Evolutionary conservation across 2,113 vertebrate genomes (phyloP), one percentile per base, ranked within the genome.

Genomic region (Plectropomus leopardus): DNA sequence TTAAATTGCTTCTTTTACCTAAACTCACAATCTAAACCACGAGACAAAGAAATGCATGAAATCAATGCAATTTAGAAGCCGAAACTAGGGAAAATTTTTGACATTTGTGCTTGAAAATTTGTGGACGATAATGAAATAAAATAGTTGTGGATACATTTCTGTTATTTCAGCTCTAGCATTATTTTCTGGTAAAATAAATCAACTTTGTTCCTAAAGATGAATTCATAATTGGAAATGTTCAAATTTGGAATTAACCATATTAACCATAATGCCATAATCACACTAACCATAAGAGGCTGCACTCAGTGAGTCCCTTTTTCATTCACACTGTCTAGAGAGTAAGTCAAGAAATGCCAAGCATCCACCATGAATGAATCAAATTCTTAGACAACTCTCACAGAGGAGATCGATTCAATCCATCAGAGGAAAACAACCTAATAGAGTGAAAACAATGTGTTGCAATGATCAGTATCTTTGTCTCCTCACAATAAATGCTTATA

Each of bases 281-380:
- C 1, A 9, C 7, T 2, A 14, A 34, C 11, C 28, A 32, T 44
- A 36, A 44, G 15, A 32, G 16, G 23, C 23, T 44, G 17, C 1
- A 21, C 36, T 28, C 23, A 15, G n/a, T n/a, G 10, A 1, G 5
- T 16, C 28, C 60, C 15, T 13, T 7, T 60, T 51, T 50, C 45
- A 61, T 54, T 78, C 54, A 68, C 3, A 10, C 24, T 32, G 36
- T 66, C 19, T 17, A 10, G 10, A 63, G 13, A 48, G 17, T 16
- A 26, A 58, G 58, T 24, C n/a, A n/a, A 40, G 11, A 68, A 54
- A 47, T 28, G 53, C n/a, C 34, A 9, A 50, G 72, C 17, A 66
- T 32, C 75, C 30, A 15, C 4, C 14, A 45, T 4, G 10, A 70
- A 8, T 40, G 17, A 36, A 78, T 78, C 58, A 60, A 65, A 78